phyloP scores from a whole-genome alignment of 2,113 vertebrate genomes.

The Myanophis thanlyinensis region DNA sequence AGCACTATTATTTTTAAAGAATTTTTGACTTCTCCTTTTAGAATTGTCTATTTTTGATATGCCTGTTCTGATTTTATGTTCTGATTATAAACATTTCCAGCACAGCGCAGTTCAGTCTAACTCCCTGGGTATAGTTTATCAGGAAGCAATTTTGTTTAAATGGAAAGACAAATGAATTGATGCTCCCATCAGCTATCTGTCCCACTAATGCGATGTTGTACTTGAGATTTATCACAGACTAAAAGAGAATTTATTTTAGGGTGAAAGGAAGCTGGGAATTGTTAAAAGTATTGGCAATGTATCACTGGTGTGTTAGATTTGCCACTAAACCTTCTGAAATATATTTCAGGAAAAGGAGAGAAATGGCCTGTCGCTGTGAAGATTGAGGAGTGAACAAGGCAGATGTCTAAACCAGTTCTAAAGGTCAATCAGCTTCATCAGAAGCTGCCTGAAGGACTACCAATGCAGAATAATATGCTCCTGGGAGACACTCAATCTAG shows the following conservation, averaged over 20 bases:
- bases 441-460: slow-evolving; percentile 4
- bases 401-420: slow-evolving; percentile 15
- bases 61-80: slow-evolving; percentile 5
- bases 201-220: slow-evolving; percentile 9
- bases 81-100: slow-evolving; percentile 25
- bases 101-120: slow-evolving; percentile 2
- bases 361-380: slow-evolving; percentile 6
- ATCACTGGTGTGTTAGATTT: slow-evolving; percentile 4
- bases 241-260: slow-evolving; percentile 28
- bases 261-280: slow-evolving; percentile 2
- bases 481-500: slow-evolving; percentile 7
- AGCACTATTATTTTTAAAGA: slow-evolving; percentile 5
- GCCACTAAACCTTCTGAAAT: slow-evolving; percentile 6
- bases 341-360: slow-evolving; percentile 18
- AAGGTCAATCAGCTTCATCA: slow-evolving; percentile 31
- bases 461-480: slow-evolving; percentile 9
- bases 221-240: slow-evolving; percentile 19
- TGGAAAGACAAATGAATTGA: slow-evolving; percentile 22
- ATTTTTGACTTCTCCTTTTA: slow-evolving; percentile 1
- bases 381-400: not conserved
- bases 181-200: not conserved
- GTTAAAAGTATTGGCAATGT: slow-evolving; percentile 1
- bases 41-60: not conserved
- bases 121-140: slow-evolving; percentile 13
- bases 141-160: slow-evolving; percentile 30